A percentile compares a stretch with the other conserved stretches of the same genome.
These are phyloP conservation scores for Callorhinus ursinus DNA, from an alignment of 2,113 vertebrate genomes.

Conservation along the genomic window DNA sequence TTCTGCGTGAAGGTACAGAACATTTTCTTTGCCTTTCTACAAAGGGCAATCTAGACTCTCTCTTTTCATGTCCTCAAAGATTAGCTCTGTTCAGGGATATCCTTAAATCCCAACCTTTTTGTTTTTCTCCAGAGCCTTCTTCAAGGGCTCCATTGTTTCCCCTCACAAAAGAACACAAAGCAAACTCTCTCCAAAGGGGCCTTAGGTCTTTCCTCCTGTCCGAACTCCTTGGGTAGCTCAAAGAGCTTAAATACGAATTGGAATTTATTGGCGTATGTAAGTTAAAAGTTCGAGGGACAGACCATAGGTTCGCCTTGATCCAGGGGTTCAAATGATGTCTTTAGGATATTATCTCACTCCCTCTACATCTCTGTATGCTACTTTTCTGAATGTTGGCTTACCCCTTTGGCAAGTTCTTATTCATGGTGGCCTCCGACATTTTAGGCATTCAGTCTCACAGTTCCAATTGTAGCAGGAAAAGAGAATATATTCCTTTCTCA, in stretches of 20 bases:
- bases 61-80: neutral
- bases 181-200: neutral
- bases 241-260: neutral
- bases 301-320: neutral
- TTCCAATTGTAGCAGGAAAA: neutral
- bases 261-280: neutral
- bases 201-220: neutral
- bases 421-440: neutral
- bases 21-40: constrained; percentile 39
- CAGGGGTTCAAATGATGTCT: neutral
- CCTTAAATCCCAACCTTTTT: neutral
- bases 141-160: neutral
- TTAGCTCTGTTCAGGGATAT: neutral
- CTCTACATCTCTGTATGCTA: neutral
- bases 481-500: neutral
- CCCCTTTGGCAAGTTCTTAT: neutral
- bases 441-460: neutral
- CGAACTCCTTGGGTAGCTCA: neutral
- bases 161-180: neutral
- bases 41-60: neutral
- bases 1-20: neutral
- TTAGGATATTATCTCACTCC: neutral
- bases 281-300: neutral
- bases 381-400: neutral
- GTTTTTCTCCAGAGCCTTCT: neutral